A percentile compares a stretch with the other conserved stretches of the same genome.
phyloP scores from a whole-genome alignment of 2,888 invertebrate species.

The Morpho helenor region DNA sequence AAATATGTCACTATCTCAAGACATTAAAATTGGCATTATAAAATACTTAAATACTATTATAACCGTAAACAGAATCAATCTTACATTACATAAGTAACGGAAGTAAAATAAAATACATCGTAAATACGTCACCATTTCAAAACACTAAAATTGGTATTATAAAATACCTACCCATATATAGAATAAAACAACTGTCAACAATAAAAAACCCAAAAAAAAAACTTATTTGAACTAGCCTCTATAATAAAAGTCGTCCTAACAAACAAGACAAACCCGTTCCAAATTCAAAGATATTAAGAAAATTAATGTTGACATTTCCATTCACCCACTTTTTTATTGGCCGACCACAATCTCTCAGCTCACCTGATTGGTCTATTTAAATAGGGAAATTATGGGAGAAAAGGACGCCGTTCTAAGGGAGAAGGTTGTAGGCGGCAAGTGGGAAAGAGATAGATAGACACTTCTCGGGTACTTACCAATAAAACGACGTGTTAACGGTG shows the following conservation, averaged over 20 bases:
- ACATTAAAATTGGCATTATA: not conserved
- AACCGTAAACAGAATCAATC: no score
- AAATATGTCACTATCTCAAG: no score
- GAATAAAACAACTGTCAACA: not conserved
- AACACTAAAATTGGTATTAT: not conserved
- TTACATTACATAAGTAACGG: no score
- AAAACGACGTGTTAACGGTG: slow-evolving; percentile 60
- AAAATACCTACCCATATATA: not conserved
- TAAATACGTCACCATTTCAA: no score
- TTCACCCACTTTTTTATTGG: slow-evolving; percentile 73
- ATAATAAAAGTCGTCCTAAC: slow-evolving; percentile 7
- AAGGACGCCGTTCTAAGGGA: slow-evolving; percentile 48
- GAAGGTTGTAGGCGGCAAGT: slow-evolving; percentile 36
- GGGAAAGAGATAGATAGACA: slow-evolving; percentile 65
- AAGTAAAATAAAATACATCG: no score
- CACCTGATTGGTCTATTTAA: slow-evolving; percentile 66
- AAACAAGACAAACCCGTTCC: slow-evolving; percentile 30
- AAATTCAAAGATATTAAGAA: slow-evolving; percentile 46
- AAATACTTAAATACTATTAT: not conserved
- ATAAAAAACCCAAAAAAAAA: not conserved
- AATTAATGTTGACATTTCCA: slow-evolving; percentile 72
- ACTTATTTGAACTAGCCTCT: not conserved
- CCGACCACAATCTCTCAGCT: slow-evolving; percentile 49
- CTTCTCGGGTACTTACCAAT: slow-evolving; percentile 71
- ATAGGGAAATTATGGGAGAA: slow-evolving; percentile 58